Conservation (phyloP, 2,888 invertebrate genomes). For the Drosophila phalerata region DNA sequence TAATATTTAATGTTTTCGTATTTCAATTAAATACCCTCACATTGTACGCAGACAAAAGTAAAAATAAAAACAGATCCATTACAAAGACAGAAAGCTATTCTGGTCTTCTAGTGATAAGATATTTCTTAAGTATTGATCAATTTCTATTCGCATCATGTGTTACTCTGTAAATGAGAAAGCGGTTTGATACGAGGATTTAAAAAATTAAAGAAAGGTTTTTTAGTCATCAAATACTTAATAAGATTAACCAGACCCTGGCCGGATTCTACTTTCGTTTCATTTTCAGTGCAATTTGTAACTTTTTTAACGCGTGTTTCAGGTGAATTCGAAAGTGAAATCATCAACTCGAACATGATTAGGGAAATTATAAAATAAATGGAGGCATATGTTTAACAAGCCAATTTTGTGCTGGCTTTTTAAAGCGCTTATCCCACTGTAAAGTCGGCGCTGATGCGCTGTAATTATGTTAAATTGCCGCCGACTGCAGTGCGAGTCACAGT, state of each 20-base stretch:
- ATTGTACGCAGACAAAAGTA: no score
- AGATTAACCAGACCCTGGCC: neutral
- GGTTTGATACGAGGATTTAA: no score
- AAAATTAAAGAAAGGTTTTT: neutral
- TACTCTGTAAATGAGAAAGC: no score
- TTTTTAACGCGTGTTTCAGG: neutral
- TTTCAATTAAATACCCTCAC: no score
- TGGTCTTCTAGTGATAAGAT: no score
- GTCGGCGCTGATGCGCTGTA: slow-evolving; percentile 47
- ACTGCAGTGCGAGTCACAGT: slow-evolving; percentile 35
- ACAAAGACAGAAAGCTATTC: no score
- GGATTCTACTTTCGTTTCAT: neutral
- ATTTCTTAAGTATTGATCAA: no score
- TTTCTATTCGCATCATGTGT: no score
- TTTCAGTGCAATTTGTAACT: slow-evolving; percentile 1
- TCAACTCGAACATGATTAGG: neutral
- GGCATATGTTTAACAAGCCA: slow-evolving; percentile 9
- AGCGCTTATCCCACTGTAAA: slow-evolving; percentile 56
- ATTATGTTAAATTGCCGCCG: slow-evolving; percentile 80
- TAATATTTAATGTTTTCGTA: no score
- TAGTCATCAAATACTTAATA: neutral
- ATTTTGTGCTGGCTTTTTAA: neutral
- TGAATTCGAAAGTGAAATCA: slow-evolving; percentile 17
- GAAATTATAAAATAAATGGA: neutral
- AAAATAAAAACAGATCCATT: no score